Evolutionary conservation across 2,113 vertebrate species (phyloP).

Genomic region (Xenopus borealis): DNA sequence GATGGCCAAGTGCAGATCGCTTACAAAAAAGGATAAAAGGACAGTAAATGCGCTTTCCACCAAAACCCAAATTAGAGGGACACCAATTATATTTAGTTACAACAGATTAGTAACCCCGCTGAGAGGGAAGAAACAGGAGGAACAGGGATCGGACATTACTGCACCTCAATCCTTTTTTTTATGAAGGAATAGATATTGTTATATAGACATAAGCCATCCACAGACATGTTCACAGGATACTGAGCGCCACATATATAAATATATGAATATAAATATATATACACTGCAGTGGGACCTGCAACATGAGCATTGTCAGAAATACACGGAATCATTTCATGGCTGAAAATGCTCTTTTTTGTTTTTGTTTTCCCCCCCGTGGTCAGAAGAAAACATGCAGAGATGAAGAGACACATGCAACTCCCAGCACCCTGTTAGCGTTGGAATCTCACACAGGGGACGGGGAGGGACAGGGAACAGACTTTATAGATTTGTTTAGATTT

Average conservation of each 20-base stretch:
- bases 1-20: slow-evolving; percentile 71
- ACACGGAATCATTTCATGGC: slow-evolving; percentile 46
- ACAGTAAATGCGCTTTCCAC: slow-evolving; percentile 57
- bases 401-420: slow-evolving; percentile 71
- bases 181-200: neutral
- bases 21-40: slow-evolving; percentile 63
- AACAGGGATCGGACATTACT: slow-evolving; percentile 70
- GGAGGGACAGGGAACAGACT: slow-evolving; percentile 55
- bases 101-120: slow-evolving; percentile 71
- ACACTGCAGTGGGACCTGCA: slow-evolving; percentile 11
- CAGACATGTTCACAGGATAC: slow-evolving; percentile 51
- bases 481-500: slow-evolving; percentile 56
- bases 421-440: slow-evolving; percentile 68
- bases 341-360: slow-evolving; percentile 61
- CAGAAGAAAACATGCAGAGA: slow-evolving; percentile 73
- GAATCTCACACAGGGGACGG: slow-evolving; percentile 57
- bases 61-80: slow-evolving; percentile 61
- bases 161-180: slow-evolving; percentile 60
- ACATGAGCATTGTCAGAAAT: slow-evolving; percentile 65
- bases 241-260: slow-evolving; percentile 56
- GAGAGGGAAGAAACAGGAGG: slow-evolving; percentile 46
- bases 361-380: slow-evolving; percentile 52
- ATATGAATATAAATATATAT: too few relatives aligned
- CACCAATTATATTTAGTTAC: slow-evolving; percentile 69
- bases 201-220: slow-evolving; percentile 40